Base-by-base conservation (phyloP, 2,113 vertebrate species). In the Andinoacara biseriatus region DNA sequence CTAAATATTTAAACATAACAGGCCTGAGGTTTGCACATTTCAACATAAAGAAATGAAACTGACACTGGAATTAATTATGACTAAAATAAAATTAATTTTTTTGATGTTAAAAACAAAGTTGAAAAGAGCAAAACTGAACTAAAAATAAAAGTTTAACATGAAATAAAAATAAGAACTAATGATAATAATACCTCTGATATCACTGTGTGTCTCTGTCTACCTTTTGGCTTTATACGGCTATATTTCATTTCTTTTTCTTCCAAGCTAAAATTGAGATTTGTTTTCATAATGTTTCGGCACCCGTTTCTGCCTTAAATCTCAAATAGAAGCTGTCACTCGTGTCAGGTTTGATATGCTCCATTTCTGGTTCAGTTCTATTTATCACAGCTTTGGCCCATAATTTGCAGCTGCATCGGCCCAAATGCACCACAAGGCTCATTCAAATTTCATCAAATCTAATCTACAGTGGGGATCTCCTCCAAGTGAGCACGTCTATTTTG, bases 291-390 rank as follows among this genome's bases (percentile, higher is more conserved):
- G 1, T 52, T 26, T 43, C 8, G 5, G n/a, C 38, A 26, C 10
- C 6, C 3, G 35, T 56, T n/a, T 61, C 46, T 43, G 17, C 14
- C 81, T 76, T 33, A 49, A 59, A 57, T 52, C 54, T 63, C n/a
- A n/a, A 63, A 80, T 35, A 49, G 38, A 78, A 84, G 54, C 24
- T 90, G 78, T 87, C 54, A 88, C 63, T 20, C 8, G 11, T 83
- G 62, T 74, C 60, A 57, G 13, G 59, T 84, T 74, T 67, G 22
- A 86, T 76, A 40, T 13, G 29, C 57, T 49, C 38, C 49, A 18
- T 24, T 58, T 52, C 33, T 65, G 56, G 0, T 74, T 52, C 24
- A 38, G n/a, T 65, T 26, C 24, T 22, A 29, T 58, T 67, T 52
- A 33, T 75, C 85, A 14, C 49, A n/a, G 61, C 78, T 57, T 56